Base-by-base conservation (phyloP, 2,797 vertebrate species). In the Odontamblyopus rebecca region DNA sequence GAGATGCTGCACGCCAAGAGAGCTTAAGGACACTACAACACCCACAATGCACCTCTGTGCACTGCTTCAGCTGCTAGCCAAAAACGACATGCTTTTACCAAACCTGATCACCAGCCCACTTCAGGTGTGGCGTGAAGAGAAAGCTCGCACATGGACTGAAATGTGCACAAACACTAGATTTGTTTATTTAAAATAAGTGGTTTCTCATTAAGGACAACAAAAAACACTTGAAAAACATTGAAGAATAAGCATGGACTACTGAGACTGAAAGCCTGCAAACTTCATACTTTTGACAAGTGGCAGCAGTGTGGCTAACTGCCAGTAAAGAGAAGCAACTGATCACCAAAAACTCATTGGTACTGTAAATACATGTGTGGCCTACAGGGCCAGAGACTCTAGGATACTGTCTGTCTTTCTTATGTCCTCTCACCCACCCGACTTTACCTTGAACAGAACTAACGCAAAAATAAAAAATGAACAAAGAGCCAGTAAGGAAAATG, bases 1-100 rank as follows among this genome's bases (percentile, higher is more conserved):
- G 98, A 99, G 89, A 99, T 99, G 98, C 93, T 99, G 89, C 98
- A 99, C 61, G 98, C 98, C 66, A 99, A 99, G 86, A 95, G 98
- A 80, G 98, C 97, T 71, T 99, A 90, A 50, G 69, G 29, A 65
- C 70, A 73, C 79, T 60, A 67, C 11, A 27, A 70, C 54, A 71
- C 71, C 67, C 56, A 29, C 16, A 30, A 72, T 53, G 73, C 84
- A 85, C 73, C 70, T 69, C 71, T 74, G 70, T 59, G 70, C 78
- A 77, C 75, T 44, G 76, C 70, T 75, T 68, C 23, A 63, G 48
- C 81, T 66, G 76, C 66, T 69, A 60, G 74, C 68, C 65, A 78
- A 67, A 68, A 83, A 80, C 79, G 75, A 38, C 30, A 81, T 30
- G 68, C 68, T 77, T 76, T 78, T 71, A 75, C 76, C 70, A 75